These are phyloP conservation scores for Astreopora myriophthalma DNA, from an alignment of 64 coral and sea anemone species.

Conservation along the genomic window DNA sequence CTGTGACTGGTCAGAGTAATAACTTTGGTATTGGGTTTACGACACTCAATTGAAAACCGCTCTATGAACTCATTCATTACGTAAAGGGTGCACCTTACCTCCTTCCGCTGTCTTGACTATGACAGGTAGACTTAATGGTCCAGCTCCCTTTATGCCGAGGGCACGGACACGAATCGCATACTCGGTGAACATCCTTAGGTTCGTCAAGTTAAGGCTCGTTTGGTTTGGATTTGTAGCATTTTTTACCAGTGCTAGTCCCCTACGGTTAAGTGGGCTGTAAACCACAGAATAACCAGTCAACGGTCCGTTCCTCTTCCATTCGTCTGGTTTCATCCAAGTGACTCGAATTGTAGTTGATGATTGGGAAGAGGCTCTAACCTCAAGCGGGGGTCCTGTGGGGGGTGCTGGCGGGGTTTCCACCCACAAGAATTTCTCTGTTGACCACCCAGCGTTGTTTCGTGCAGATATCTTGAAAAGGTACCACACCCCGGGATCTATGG, in stretches of 20 bases:
- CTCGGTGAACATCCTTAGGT: conserved; percentile 54
- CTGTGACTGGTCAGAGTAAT: too few relatives aligned
- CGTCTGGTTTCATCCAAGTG: conserved; percentile 71
- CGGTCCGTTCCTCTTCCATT: conserved; percentile 72
- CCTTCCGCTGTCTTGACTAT: conserved; percentile 58
- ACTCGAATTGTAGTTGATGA: conserved; percentile 80
- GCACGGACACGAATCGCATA: conserved; percentile 80
- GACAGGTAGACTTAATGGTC: conserved; percentile 67
- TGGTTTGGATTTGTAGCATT: conserved; percentile 71
- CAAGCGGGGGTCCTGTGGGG: conserved; percentile 78
- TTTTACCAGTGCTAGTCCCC: background rate
- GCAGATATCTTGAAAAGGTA: conserved; percentile 85
- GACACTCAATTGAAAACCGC: too few relatives aligned
- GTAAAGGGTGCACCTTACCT: conserved; percentile 25
- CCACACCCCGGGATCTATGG: conserved; percentile 64
- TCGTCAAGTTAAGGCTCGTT: conserved; percentile 21
- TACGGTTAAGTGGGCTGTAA: conserved; percentile 52
- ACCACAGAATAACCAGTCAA: conserved; percentile 64
- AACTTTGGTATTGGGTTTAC: too few relatives aligned
- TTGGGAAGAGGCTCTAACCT: conserved; percentile 30
- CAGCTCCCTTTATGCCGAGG: conserved; percentile 39
- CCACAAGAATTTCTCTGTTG: conserved; percentile 60
- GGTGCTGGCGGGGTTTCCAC: conserved; percentile 72
- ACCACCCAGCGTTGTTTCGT: conserved; percentile 80
- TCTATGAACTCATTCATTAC: background rate